phyloP scores from a whole-genome alignment of 2,113 vertebrate species.

The Talpa occidentalis region DNA sequence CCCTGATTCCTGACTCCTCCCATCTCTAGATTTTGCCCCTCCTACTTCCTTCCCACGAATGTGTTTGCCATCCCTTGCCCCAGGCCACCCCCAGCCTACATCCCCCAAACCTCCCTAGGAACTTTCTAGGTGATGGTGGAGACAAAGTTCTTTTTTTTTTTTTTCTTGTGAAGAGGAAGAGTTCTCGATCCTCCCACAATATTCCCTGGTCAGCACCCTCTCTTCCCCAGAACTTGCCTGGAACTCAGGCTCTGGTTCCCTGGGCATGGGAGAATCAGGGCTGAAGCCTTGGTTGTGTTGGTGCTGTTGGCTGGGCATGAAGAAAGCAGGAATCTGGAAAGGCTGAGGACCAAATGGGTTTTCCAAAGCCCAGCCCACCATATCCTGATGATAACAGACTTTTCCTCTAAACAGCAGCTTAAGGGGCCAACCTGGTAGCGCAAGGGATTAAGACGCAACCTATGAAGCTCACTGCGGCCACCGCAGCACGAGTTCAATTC shows the following conservation, averaged over 20 bases:
- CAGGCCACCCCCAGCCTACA: background rate
- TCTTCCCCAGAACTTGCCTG: background rate
- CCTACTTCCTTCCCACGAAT: background rate
- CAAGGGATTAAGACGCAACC: too few relatives aligned
- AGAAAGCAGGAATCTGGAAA: background rate
- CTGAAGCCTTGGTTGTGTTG: too few relatives aligned
- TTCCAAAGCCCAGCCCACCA: background rate
- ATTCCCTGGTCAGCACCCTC: background rate
- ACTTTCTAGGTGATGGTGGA: background rate
- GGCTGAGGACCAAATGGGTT: background rate
- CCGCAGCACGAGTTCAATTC: too few relatives aligned
- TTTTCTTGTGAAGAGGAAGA: background rate
- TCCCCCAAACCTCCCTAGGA: background rate
- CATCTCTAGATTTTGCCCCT: background rate
- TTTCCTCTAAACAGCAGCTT: too few relatives aligned
- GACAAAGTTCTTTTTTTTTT: background rate
- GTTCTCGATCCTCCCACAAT: background rate
- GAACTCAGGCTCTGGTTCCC: background rate
- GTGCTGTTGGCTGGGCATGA: background rate
- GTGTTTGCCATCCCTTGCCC: background rate
- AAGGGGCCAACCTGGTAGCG: too few relatives aligned
- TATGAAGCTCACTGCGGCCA: too few relatives aligned
- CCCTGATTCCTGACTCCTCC: conserved; percentile 55
- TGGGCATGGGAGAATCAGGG: background rate
- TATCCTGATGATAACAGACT: background rate